These are phyloP conservation scores for Ophthalmotilapia sp. DNA, from an alignment of 2,113 vertebrate species.

Conservation along the genomic window DNA sequence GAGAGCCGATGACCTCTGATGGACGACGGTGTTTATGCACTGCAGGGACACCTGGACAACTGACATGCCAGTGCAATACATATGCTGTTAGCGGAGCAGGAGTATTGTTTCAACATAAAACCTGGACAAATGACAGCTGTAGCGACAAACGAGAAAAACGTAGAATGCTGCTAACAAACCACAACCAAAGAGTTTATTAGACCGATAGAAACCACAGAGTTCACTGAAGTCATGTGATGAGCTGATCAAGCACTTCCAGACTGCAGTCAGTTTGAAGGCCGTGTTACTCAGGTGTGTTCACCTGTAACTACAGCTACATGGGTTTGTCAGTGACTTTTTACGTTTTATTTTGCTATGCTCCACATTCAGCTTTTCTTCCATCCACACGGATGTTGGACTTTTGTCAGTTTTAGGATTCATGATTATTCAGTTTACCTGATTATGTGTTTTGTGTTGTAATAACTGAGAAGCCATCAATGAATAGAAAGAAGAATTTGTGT, in stretches of 20 bases:
- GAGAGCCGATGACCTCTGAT: not conserved
- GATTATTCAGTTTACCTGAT: not conserved
- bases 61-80: rapidly evolving
- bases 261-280: not conserved
- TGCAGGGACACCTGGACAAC: not conserved
- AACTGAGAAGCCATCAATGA: not conserved
- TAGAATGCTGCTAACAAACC: not conserved
- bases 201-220: not conserved
- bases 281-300: not conserved
- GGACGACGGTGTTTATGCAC: not conserved
- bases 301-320: not conserved
- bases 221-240: not conserved
- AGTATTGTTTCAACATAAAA: not conserved
- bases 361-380: not conserved
- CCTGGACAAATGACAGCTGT: not conserved
- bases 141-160: not conserved
- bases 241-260: not conserved
- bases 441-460: not conserved
- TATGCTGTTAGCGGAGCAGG: not conserved
- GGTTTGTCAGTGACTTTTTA: not conserved
- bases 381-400: not conserved
- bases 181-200: rapidly evolving
- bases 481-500: not conserved
- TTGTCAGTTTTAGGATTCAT: not conserved
- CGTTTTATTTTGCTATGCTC: not conserved